Evolutionary conservation across 2,797 vertebrate genomes (phyloP), one percentile per base, ranked within the genome.

Genomic region (Alectoris magna): DNA sequence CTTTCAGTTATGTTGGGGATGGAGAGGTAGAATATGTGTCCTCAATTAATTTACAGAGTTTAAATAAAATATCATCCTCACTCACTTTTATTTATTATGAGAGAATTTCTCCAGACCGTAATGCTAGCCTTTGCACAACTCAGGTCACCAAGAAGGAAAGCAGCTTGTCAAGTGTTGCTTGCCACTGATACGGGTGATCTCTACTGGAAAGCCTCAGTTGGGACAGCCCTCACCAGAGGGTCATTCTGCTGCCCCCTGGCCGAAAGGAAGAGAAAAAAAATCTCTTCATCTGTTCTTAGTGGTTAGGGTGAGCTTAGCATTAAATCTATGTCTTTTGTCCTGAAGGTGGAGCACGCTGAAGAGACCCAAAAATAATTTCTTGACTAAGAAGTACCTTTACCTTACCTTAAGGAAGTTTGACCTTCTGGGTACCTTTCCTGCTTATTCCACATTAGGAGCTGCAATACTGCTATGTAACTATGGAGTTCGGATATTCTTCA

Each of bases 31-130:
- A 68, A 51, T 59, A 7, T 36, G 6, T 31, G 14, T 36, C 10
- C 49, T 72, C 53, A 90, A 87, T 84, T n/a, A 84, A 81, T 58
- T n/a, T 56, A 14, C 55, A n/a, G 18, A 21, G n/a, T 56, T 92
- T 64, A 39, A 73, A 84, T 34, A 31, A 27, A 51, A 43, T 78
- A 64, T 53, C 59, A 29, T 14, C 15, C 56, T 34, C 15, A 22
- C 6, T 68, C 31, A 22, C 6, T 84, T 36, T 70, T 56, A 69
- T 66, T 81, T 81, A 66, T 34, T 71, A 9, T 46, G 46, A 16
- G 41, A 43, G 15, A 38, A 56, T 62, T 87, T 87, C 58, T 46
- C 31, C 66, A 84, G 48, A 66, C 12, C 81, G 12, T 31, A 34
- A 48, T 27, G 56, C 5, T 46, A 87, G 73, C 21, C 59, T 6